Conservation (phyloP, 1,140 invertebrate genomes). For the Melitaea cinxia region DNA sequence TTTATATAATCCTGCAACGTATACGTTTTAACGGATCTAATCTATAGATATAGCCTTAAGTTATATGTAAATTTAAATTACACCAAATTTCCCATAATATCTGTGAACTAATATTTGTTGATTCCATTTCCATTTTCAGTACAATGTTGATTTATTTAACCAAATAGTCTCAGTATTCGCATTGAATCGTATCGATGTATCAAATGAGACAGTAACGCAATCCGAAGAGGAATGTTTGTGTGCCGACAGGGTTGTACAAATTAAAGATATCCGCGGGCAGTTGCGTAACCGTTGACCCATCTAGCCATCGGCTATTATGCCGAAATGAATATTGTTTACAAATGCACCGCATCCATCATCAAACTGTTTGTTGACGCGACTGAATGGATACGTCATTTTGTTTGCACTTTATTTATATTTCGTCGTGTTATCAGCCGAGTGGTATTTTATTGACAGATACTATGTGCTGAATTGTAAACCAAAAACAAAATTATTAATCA, state of each 20-base stretch:
- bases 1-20: slow-evolving; percentile 31
- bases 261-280: slow-evolving; percentile 55
- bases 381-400: slow-evolving; percentile 45
- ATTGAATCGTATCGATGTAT: background rate
- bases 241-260: slow-evolving; percentile 34
- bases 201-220: slow-evolving; percentile 13
- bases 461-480: no score
- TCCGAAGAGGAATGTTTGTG: slow-evolving; percentile 25
- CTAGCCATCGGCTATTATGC: slow-evolving; percentile 37
- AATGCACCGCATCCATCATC: slow-evolving; percentile 68
- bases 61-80: background rate
- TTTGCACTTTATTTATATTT: slow-evolving; percentile 37
- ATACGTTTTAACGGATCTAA: slow-evolving; percentile 29
- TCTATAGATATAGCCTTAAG: background rate
- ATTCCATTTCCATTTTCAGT: background rate
- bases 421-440: slow-evolving; percentile 19
- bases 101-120: background rate
- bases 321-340: slow-evolving; percentile 64
- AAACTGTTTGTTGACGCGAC: slow-evolving; percentile 62
- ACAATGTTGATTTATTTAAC: background rate
- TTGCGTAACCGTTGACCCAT: slow-evolving; percentile 30
- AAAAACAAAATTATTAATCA: no score
- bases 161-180: background rate
- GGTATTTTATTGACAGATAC: slow-evolving; percentile 7
- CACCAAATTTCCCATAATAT: background rate